phyloP scores from a whole-genome alignment of 2,113 vertebrate genomes.

The Shinisaurus crocodilurus region DNA sequence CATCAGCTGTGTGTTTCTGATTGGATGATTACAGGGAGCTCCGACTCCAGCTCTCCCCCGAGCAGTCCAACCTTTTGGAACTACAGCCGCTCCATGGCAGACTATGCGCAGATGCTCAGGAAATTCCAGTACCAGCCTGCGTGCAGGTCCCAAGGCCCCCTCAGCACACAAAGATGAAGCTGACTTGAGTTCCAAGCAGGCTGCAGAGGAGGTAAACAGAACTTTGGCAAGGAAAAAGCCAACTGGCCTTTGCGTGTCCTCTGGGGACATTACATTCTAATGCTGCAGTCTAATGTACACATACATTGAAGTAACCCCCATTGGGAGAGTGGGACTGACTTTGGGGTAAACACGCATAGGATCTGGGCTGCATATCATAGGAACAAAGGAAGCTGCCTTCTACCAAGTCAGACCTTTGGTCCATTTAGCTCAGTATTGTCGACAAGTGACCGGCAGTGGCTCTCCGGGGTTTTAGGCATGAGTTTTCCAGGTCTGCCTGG shows the following conservation, averaged over 20 bases:
- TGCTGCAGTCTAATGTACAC: not conserved
- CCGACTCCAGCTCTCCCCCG: constrained; percentile 88
- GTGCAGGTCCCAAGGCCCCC: constrained; percentile 90
- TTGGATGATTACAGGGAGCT: constrained; percentile 79
- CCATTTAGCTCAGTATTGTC: no score
- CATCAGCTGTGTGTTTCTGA: not conserved
- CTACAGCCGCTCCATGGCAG: constrained; percentile 89
- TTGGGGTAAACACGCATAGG: not conserved
- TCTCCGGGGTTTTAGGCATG: no score
- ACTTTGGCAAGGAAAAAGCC: not conserved
- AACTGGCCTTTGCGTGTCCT: not conserved
- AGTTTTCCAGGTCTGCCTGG: no score
- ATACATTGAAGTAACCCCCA: not conserved
- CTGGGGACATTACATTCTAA: not conserved
- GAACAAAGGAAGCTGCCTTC: no score
- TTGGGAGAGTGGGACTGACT: not conserved
- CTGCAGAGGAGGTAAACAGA: constrained; percentile 89
- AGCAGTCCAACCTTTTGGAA: constrained; percentile 96
- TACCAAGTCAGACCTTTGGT: no score
- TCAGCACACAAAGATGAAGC: constrained; percentile 95
- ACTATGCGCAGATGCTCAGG: constrained; percentile 90
- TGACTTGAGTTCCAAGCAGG: constrained; percentile 93
- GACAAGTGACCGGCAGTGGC: no score
- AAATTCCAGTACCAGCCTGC: constrained; percentile 96
- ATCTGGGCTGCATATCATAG: not conserved